These are phyloP conservation scores for Lysiphlebus fabarum DNA, from an alignment of 1,140 invertebrate species.

Conservation along the genomic window DNA sequence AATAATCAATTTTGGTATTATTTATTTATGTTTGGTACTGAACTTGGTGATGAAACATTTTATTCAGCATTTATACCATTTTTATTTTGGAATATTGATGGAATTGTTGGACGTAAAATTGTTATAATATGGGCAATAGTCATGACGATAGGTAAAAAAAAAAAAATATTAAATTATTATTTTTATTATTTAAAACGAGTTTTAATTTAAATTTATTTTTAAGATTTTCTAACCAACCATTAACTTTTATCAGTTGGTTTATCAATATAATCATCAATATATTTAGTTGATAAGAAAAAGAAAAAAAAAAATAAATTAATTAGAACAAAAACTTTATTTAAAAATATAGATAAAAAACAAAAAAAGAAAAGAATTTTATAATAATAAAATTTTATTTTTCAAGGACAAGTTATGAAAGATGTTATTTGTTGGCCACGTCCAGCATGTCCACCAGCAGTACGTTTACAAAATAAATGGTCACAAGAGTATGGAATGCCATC, in stretches of 20 bases:
- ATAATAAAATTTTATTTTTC: constrained; percentile 38
- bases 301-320: neutral
- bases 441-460: constrained; percentile 72
- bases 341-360: too few species aligned
- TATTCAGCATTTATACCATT: constrained; percentile 85
- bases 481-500: constrained; percentile 92
- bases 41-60: constrained; percentile 84
- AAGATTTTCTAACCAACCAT: too few species aligned
- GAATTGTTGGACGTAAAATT: constrained; percentile 73
- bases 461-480: constrained; percentile 81
- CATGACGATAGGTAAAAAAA: constrained; percentile 85
- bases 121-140: constrained; percentile 79
- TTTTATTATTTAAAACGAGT: constrained; percentile 11
- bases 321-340: neutral
- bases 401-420: constrained; percentile 83
- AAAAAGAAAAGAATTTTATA: neutral
- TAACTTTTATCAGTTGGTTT: too few species aligned
- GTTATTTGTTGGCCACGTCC: constrained; percentile 82
- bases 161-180: constrained; percentile 23
- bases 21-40: constrained; percentile 78
- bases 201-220: neutral
- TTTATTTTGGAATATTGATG: constrained; percentile 90
- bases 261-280: neutral
- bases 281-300: too few species aligned
- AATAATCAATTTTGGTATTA: constrained; percentile 85